Evolutionary conservation across 1,140 invertebrate species (phyloP).

Genomic region (Heliconius himera): DNA sequence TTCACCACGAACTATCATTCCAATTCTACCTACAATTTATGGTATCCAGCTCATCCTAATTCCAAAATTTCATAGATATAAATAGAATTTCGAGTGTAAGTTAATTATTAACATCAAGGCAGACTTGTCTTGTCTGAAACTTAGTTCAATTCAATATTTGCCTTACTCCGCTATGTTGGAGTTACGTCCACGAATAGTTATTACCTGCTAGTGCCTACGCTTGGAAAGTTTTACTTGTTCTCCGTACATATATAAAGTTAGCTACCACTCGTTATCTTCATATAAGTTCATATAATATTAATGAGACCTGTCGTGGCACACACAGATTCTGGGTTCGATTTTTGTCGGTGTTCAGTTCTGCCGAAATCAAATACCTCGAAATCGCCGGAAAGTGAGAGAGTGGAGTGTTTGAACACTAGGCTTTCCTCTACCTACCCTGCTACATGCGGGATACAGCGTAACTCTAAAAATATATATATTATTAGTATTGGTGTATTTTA

Average conservation of each 20-base stretch:
- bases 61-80: slow-evolving; percentile 13
- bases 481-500: too few species aligned
- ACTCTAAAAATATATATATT: too few species aligned
- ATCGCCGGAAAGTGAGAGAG: too few species aligned
- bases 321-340: too few species aligned
- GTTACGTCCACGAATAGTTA: slow-evolving; percentile 65
- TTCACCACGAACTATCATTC: background rate
- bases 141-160: slow-evolving; percentile 66
- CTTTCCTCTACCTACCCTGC: too few species aligned
- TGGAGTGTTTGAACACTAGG: too few species aligned
- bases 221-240: slow-evolving; percentile 52
- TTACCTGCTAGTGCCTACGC: slow-evolving; percentile 51
- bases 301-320: too few species aligned
- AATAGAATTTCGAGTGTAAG: slow-evolving; percentile 45
- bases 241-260: slow-evolving; percentile 55
- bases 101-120: slow-evolving; percentile 63
- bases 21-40: background rate
- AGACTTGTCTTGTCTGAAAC: slow-evolving; percentile 59
- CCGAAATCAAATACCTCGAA: too few species aligned
- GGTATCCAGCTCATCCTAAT: background rate
- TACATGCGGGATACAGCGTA: too few species aligned
- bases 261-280: background rate
- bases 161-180: slow-evolving; percentile 59
- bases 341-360: too few species aligned
- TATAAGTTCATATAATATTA: background rate